Percentiles rank a stretch among this genome's conserved stretches.
phyloP scores from a whole-genome alignment of 2,113 vertebrate genomes.

The Corythornis madagascariensis region DNA sequence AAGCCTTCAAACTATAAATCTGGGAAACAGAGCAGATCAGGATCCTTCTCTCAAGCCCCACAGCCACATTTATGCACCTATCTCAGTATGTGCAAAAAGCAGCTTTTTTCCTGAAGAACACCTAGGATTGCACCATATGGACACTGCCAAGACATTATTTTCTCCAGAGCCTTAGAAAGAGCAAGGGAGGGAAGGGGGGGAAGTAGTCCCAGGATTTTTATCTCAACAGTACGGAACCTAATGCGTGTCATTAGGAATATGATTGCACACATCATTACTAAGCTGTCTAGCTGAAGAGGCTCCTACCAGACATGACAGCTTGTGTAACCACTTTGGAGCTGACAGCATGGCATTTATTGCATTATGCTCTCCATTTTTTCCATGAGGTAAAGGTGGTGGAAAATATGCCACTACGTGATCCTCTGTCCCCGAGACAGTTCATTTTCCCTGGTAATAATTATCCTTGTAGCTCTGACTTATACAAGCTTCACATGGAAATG shows the following conservation, averaged over 20 bases:
- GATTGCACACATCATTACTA: not conserved
- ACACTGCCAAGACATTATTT: not conserved
- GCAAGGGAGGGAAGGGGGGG: not conserved
- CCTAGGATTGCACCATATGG: not conserved
- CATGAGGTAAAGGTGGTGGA: too few species aligned
- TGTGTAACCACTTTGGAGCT: not conserved
- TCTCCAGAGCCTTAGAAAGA: not conserved
- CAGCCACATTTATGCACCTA: not conserved
- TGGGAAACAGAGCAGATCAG: not conserved
- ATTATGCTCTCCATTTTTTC: not conserved
- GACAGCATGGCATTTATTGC: not conserved
- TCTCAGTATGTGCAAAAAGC: not conserved
- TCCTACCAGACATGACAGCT: slow-evolving; percentile 7
- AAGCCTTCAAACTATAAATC: not conserved
- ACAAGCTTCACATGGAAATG: too few species aligned
- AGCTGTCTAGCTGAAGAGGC: slow-evolving; percentile 3
- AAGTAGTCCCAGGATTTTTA: not conserved
- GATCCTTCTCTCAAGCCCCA: not conserved
- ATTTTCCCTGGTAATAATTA: too few species aligned
- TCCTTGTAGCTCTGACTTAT: too few species aligned
- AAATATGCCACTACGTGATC: too few species aligned
- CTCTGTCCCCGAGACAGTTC: too few species aligned
- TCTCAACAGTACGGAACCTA: not conserved
- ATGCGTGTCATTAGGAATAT: not conserved
- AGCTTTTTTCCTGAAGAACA: not conserved